Evolutionary conservation across 2,888 invertebrate species (phyloP).

Genomic region (Tetrapedia diversipes): DNA sequence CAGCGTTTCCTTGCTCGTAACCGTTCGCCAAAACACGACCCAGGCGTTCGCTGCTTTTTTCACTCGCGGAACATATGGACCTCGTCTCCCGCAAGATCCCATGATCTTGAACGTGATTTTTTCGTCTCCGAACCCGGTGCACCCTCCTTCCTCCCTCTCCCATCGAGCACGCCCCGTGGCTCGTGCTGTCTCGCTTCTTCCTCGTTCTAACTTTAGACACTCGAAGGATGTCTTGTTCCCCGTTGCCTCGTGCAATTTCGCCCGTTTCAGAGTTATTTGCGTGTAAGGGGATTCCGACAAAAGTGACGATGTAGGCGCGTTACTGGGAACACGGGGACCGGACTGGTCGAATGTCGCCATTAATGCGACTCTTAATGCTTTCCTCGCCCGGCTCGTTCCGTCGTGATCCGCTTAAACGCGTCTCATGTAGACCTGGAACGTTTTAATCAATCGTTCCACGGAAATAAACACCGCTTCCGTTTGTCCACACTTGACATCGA

Average conservation of each 20-base stretch:
- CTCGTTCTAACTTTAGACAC: conserved; percentile 77
- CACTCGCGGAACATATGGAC: conserved; percentile 43
- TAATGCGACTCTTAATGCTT: conserved; percentile 34
- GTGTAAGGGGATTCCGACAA: conserved; percentile 66
- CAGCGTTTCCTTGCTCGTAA: conserved; percentile 41
- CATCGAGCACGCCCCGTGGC: background rate
- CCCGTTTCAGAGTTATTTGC: conserved; percentile 69
- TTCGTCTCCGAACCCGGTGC: conserved; percentile 25
- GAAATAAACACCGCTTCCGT: background rate
- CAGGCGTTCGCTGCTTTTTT: conserved; percentile 7
- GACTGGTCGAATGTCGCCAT: conserved; percentile 37
- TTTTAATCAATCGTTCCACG: conserved; percentile 11
- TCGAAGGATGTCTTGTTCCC: conserved; percentile 68
- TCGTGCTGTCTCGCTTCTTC: conserved; percentile 69
- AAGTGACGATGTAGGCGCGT: conserved; percentile 65
- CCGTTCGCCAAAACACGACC: conserved; percentile 46
- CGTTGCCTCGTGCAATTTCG: conserved; percentile 65
- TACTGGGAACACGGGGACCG: conserved; percentile 48
- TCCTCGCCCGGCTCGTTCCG: conserved; percentile 19
- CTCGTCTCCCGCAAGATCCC: conserved; percentile 42
- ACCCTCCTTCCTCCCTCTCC: conserved; percentile 7
- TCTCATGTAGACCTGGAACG: background rate
- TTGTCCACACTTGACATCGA: too few species aligned
- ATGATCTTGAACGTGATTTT: conserved; percentile 60
- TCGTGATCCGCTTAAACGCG: conserved; percentile 21